Evolutionary conservation across 2,888 invertebrate genomes (phyloP), one percentile per base, ranked within the genome.

Genomic region (Lasius fuliginosus): DNA sequence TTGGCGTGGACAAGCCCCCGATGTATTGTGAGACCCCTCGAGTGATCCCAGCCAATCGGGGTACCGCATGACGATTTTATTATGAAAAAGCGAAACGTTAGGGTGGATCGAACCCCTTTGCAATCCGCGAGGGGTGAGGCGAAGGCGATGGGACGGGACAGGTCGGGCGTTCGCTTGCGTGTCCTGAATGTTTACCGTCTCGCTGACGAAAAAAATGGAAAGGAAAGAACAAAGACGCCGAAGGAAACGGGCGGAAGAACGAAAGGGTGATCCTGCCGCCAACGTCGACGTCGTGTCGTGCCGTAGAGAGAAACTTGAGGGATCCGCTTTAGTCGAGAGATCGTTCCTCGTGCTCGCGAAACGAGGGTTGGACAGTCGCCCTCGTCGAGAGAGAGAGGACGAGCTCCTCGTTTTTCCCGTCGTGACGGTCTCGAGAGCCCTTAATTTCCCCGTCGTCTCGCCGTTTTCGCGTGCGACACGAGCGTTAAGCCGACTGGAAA

Each of bases 11-110:
- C 93, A 93, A 93, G 91, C 93, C 93, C 92, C 92, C 92, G 90
- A 83, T 92, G 91, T 88, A 92, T 94, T 93, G 93, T 93, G 84
- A 89, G 90, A 88, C 89, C 90, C 89, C 84, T 84, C 88, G 87
- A 88, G 88, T 89, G 90, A 89, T 89, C 85, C 88, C 88, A 86
- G 91, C 94, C 94, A 94, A 95, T 94, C 92, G 93, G 91, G 91
- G 87, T 84, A 88, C 86, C 89, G 90, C 91, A 91, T 92, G 93
- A 94, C 94, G 94, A 94, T 94, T 94, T 94, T 92, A 92, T 94
- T 94, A 93, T 93, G 92, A 92, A 91, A 92, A 92, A 92, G 88
- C 91, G 88, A 90, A 91, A 91, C 92, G 89, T 83, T 92, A 87
- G 93, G 93, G 93, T 93, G 90, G 86, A 86, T 88, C 89, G 90